phyloP scores from a whole-genome alignment of 2,888 invertebrate species.

The Tuta absoluta region DNA sequence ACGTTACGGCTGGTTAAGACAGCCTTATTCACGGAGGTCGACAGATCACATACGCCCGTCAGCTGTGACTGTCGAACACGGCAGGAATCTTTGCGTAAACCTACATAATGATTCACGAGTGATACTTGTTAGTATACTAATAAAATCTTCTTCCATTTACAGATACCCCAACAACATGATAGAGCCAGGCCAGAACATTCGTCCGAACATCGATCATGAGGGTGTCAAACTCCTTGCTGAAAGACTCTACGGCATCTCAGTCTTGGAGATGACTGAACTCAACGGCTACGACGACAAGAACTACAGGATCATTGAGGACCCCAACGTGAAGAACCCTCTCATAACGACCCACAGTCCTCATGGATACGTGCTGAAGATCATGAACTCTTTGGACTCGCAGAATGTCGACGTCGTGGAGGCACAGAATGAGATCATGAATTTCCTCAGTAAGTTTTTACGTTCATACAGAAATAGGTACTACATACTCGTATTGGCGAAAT shows the following conservation, averaged over 20 bases:
- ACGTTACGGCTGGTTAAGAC: no score
- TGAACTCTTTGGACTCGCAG: slow-evolving; percentile 90
- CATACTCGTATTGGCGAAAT: no score
- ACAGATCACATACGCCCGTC: no score
- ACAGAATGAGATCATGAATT: slow-evolving; percentile 87
- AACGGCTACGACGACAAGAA: slow-evolving; percentile 91
- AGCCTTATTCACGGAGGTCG: no score
- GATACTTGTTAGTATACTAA: no score
- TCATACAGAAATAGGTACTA: no score
- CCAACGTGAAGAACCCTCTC: slow-evolving; percentile 82
- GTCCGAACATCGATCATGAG: slow-evolving; percentile 78
- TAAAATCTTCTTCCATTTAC: no score
- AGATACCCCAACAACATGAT: slow-evolving; percentile 43
- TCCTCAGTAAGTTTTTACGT: slow-evolving; percentile 83
- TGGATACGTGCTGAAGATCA: slow-evolving; percentile 90
- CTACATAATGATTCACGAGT: no score
- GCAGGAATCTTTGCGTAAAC: no score
- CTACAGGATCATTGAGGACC: slow-evolving; percentile 83
- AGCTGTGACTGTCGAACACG: no score
- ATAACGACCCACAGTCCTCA: slow-evolving; percentile 77
- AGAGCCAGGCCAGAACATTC: slow-evolving; percentile 81
- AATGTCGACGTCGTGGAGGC: slow-evolving; percentile 85
- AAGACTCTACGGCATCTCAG: slow-evolving; percentile 83
- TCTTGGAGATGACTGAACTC: slow-evolving; percentile 80
- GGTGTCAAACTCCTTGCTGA: slow-evolving; percentile 77